A percentile compares a stretch with the other conserved stretches of the same genome.
Evolutionary conservation across 2,888 invertebrate genomes (phyloP).

Genomic region (Reticulitermes lucifugus): DNA sequence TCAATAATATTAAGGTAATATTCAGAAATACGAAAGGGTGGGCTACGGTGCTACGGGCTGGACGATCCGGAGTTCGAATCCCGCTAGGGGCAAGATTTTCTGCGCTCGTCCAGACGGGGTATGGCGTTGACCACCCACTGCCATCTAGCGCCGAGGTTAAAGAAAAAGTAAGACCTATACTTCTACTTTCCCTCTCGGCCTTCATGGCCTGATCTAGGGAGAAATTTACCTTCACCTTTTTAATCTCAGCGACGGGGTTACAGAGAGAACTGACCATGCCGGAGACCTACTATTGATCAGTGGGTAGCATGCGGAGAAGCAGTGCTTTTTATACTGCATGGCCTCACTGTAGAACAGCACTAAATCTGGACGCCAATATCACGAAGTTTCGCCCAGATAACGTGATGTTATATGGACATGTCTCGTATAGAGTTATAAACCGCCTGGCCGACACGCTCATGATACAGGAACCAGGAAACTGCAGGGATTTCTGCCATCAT

Average conservation of each 20-base stretch:
- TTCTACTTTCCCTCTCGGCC: no score
- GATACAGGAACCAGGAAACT: constrained; percentile 22
- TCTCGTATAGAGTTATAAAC: constrained; percentile 21
- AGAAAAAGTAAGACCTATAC: no score
- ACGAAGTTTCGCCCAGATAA: constrained; percentile 35
- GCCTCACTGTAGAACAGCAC: background rate
- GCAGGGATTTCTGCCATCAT: constrained; percentile 19
- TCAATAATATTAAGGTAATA: no score
- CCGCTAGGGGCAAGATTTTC: no score
- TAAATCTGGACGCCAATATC: constrained; percentile 26
- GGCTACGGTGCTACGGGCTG: no score
- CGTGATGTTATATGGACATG: constrained; percentile 16
- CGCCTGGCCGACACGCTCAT: background rate
- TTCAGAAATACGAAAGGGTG: no score
- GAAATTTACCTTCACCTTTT: no score
- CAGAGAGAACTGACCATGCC: background rate
- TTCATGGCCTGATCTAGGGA: no score
- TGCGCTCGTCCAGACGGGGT: no score
- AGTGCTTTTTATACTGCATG: background rate
- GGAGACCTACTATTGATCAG: constrained; percentile 1
- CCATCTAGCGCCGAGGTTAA: no score
- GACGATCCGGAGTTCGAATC: no score
- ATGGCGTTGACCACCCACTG: no score
- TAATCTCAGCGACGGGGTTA: background rate
- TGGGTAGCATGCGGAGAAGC: constrained; percentile 22